A percentile compares a stretch with the other conserved stretches of the same genome.
Conservation (phyloP, 1,140 invertebrate species). For the Calycopis cecrops region DNA sequence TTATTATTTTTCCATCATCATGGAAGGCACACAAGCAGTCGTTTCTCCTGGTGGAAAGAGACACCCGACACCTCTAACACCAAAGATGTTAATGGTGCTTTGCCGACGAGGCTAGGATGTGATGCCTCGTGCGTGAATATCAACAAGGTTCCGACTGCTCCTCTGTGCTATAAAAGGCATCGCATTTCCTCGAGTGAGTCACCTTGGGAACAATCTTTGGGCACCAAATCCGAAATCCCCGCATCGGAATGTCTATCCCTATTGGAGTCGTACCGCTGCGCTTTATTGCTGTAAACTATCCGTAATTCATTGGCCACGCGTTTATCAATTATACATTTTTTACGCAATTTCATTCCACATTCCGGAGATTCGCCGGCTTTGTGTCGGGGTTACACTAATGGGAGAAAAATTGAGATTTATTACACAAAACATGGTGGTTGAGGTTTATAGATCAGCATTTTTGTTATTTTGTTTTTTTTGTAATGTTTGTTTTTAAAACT, state of each 20-base stretch:
- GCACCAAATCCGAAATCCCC: background rate
- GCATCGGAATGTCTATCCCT: conserved; percentile 16
- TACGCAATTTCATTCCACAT: conserved; percentile 23
- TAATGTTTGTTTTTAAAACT: no score
- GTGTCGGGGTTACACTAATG: background rate
- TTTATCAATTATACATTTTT: conserved; percentile 37
- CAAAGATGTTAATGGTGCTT: no score
- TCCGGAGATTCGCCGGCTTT: conserved; percentile 22
- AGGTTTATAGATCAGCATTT: background rate
- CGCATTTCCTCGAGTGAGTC: background rate
- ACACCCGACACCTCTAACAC: no score
- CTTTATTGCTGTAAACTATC: conserved; percentile 5
- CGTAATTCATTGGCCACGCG: conserved; percentile 34
- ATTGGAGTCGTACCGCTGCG: background rate
- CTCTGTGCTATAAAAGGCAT: no score
- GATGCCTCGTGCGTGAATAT: no score
- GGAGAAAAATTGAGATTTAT: background rate
- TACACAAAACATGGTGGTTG: background rate
- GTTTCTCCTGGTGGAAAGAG: no score
- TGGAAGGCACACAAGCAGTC: no score
- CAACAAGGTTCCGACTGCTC: no score
- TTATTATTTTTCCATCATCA: no score
- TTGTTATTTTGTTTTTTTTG: no score
- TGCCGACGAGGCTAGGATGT: no score
- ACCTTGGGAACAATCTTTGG: background rate